Evolutionary conservation across 1,140 invertebrate species (phyloP), one percentile per base, ranked within the genome.

Genomic region (Pentalonia nigronervosa): DNA sequence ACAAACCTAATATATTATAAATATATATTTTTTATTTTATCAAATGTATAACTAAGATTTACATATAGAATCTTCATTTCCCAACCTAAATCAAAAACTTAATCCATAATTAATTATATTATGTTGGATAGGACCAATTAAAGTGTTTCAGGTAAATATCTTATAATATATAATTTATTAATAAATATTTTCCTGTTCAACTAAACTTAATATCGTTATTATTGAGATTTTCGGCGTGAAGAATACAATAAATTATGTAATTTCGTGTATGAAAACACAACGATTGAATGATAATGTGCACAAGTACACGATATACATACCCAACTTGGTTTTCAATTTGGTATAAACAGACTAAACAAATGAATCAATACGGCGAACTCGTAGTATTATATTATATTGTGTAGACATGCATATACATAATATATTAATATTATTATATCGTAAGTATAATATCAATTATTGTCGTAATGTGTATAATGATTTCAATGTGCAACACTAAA

Each of bases 321-420:
- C 25, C 25, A 34, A 87, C 30, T 34, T 48, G 47, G 86, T 87
- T 87, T 87, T 87, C 86, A n/a, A 48, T 50, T 17, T n/a, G 17
- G 20, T 50, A 48, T 9, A 48, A 50, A 48, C 86, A 87, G 86
- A 87, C 86, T 87, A 87, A 87, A 87, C 86, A 87, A 87, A 87
- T 48, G n/a, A 87, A 48, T n/a, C 47, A 8, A 34, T 87, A 87
- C 86, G 30, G n/a, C 47, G 86, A 87, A 87, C 47, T 87, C 86
- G 86, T 48, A 47, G 9, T 45, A 87, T 86, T 86, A 86, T 86
- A 47, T 23, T 86, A 47, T 23, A 53, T 53, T 25, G n/a, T 84
- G 8, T 45, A n/a, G 30, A n/a, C 25, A 30, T 25, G 84, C 45
- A 86, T 86, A 47, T 41, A 41, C 41, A 41, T 41, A 41, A 1